Conservation (phyloP, 2,113 vertebrate genomes). For the Chauna torquata region DNA sequence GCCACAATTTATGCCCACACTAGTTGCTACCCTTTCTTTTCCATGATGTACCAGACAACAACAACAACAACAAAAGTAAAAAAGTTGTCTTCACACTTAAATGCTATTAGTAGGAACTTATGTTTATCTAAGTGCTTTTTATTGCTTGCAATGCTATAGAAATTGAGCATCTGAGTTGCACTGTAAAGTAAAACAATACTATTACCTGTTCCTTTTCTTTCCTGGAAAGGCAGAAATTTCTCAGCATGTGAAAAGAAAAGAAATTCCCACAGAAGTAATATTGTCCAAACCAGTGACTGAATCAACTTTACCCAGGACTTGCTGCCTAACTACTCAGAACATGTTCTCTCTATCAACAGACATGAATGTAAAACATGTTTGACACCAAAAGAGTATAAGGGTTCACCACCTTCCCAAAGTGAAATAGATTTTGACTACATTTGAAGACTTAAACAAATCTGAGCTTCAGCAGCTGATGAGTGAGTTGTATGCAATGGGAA, state of each 20-base stretch:
- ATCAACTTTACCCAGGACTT: neutral
- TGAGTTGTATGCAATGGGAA: neutral
- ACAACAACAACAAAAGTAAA: neutral
- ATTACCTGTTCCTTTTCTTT: too few species aligned
- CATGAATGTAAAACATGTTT: neutral
- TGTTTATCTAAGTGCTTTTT: too few species aligned
- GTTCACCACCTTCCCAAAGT: neutral
- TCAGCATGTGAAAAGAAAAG: neutral
- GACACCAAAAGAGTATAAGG: fast-evolving
- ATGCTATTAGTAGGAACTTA: too few species aligned
- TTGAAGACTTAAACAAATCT: neutral
- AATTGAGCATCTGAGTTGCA: too few species aligned
- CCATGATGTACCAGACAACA: neutral
- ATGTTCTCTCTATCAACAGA: neutral
- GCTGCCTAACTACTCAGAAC: neutral
- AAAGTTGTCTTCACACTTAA: too few species aligned
- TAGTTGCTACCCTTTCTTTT: neutral
- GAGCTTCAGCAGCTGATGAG: neutral
- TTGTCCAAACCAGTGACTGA: neutral
- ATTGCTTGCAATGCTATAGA: too few species aligned
- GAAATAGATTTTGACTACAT: neutral
- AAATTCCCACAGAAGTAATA: neutral
- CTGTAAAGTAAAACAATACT: too few species aligned
- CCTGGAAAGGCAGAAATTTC: neutral
- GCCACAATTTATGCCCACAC: neutral